These are phyloP conservation scores for Danio albolineatus DNA, from an alignment of 2,797 vertebrate genomes.

Conservation along the genomic window DNA sequence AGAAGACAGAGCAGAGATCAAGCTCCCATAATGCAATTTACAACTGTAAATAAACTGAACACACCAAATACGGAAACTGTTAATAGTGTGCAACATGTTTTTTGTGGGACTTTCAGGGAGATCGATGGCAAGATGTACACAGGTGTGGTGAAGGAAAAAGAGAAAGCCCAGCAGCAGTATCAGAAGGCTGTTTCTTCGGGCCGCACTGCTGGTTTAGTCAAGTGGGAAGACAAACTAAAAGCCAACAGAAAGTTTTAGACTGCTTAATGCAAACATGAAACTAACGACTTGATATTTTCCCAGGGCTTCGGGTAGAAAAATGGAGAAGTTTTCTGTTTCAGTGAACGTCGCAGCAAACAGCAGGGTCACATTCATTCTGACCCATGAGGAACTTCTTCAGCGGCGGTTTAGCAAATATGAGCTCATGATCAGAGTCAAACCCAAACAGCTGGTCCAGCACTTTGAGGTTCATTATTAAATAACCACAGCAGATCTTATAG, in stretches of 20 bases:
- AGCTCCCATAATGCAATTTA: no score
- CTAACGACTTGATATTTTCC: neutral
- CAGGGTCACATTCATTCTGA: conserved; percentile 87
- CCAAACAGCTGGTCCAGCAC: conserved; percentile 84
- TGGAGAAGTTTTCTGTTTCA: conserved; percentile 91
- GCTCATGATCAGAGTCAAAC: conserved; percentile 87
- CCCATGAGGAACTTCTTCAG: conserved; percentile 90
- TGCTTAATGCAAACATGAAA: neutral
- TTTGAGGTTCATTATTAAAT: conserved; percentile 82
- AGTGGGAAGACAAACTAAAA: conserved; percentile 70
- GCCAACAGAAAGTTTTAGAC: neutral
- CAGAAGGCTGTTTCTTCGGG: conserved; percentile 86
- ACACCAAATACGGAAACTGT: no score
- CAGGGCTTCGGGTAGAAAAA: conserved; percentile 89
- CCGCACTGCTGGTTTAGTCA: conserved; percentile 88
- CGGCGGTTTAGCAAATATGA: conserved; percentile 86
- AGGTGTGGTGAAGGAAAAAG: conserved; percentile 88
- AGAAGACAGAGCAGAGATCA: no score
- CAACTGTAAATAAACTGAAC: no score
- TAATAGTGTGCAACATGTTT: neutral
- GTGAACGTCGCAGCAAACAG: conserved; percentile 86
- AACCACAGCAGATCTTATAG: neutral
- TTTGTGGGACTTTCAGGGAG: conserved; percentile 76
- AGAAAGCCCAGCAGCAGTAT: conserved; percentile 86
- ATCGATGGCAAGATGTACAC: conserved; percentile 81